Evolutionary conservation across 2,797 vertebrate species (phyloP).

Genomic region (Perodicticus potto): DNA sequence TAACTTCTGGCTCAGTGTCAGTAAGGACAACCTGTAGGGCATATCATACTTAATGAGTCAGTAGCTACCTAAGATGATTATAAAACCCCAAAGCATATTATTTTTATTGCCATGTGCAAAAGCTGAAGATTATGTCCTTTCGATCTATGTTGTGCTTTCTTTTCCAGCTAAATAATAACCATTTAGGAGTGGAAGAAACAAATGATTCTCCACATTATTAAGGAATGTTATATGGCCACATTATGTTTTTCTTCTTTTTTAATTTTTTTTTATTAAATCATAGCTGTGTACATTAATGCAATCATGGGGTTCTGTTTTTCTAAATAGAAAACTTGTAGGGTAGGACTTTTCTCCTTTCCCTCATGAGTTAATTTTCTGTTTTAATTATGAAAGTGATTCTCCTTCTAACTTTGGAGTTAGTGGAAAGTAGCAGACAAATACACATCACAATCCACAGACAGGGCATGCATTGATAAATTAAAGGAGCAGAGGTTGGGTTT

Average conservation of each 20-base stretch:
- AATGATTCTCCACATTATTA: constrained; percentile 62
- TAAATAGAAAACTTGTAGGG: constrained; percentile 26
- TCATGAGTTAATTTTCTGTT: constrained; percentile 33
- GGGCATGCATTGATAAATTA: not conserved
- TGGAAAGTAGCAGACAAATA: not conserved
- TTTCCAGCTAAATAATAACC: constrained; percentile 69
- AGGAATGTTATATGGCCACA: constrained; percentile 13
- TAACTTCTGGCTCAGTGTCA: constrained; percentile 75
- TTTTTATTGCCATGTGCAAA: constrained; percentile 32
- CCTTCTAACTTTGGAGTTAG: constrained; percentile 9
- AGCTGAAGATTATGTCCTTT: constrained; percentile 74
- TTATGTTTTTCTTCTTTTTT: constrained; percentile 47
- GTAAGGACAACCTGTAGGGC: constrained; percentile 75
- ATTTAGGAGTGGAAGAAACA: constrained; percentile 24
- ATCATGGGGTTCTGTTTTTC: not conserved
- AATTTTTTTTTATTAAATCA: too few species aligned
- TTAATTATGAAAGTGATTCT: constrained; percentile 45
- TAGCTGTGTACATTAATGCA: too few species aligned
- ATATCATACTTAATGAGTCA: constrained; percentile 68
- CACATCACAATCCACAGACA: not conserved
- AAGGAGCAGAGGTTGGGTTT: not conserved
- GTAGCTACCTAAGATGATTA: constrained; percentile 74
- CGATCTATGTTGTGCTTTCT: constrained; percentile 68
- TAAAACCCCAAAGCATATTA: constrained; percentile 73
- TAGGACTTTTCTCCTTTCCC: constrained; percentile 13